Evolutionary conservation across 1,140 invertebrate genomes (phyloP).

Genomic region (Ericerus pela): DNA sequence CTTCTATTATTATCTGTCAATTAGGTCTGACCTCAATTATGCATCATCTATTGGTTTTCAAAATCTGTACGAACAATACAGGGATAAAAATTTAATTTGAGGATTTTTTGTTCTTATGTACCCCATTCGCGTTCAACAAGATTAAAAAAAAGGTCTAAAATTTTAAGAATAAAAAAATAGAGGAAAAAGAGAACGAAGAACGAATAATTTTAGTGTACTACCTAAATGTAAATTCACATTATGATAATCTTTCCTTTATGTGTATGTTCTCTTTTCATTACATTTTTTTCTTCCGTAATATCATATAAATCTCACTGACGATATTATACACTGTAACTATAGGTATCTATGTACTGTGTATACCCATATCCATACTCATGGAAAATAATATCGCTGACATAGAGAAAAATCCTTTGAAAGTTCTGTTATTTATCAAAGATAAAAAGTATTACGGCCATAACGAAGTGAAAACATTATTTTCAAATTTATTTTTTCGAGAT

Average conservation of each 20-base stretch:
- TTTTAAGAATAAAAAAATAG: not conserved
- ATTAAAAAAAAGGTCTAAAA: no score
- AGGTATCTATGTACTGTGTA: no score
- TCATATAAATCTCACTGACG: not conserved
- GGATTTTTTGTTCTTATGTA: not conserved
- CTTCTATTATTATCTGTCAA: not conserved
- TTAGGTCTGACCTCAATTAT: no score
- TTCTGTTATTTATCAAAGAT: constrained; percentile 12
- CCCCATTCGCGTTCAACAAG: not conserved
- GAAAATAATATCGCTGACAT: constrained; percentile 6
- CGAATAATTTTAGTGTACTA: not conserved
- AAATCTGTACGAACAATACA: not conserved
- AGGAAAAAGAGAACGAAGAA: not conserved
- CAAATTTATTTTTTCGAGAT: constrained; percentile 12
- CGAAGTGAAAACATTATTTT: constrained; percentile 11
- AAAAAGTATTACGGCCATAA: constrained; percentile 11
- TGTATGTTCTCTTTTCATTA: constrained; percentile 2
- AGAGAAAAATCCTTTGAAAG: constrained; percentile 8
- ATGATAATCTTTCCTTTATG: not conserved
- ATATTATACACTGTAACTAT: not conserved
- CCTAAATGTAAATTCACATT: not conserved
- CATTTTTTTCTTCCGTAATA: not conserved
- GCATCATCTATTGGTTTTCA: no score
- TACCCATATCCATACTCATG: no score
- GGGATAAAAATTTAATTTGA: constrained; percentile 1